A percentile compares a stretch with the other conserved stretches of the same genome.
Evolutionary conservation across 2,113 vertebrate genomes (phyloP).

Genomic region (Psilopogon haemacephalus): DNA sequence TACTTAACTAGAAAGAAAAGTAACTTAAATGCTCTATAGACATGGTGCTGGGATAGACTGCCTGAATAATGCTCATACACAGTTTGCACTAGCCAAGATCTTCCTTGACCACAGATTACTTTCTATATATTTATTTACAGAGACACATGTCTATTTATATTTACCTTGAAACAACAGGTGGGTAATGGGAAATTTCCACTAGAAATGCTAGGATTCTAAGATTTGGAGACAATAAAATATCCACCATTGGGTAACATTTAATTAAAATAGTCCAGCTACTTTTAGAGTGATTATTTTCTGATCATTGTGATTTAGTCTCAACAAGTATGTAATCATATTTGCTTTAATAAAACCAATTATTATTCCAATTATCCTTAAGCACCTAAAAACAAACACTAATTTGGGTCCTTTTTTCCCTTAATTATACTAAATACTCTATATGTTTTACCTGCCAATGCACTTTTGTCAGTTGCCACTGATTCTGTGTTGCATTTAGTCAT

Average conservation of each 20-base stretch:
- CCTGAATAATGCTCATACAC: neutral
- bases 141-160: neutral
- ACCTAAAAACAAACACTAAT: neutral
- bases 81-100: neutral
- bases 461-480: neutral
- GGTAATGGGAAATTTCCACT: neutral
- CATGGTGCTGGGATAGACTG: neutral
- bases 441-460: neutral
- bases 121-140: neutral
- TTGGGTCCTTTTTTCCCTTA: neutral
- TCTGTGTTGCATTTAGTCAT: neutral
- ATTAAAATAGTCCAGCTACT: neutral
- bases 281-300: neutral
- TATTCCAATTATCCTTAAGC: neutral
- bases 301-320: neutral
- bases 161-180: neutral
- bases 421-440: neutral
- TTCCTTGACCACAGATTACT: neutral
- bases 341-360: neutral
- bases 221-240: neutral
- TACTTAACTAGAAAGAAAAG: slow-evolving; percentile 70
- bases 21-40: slow-evolving; percentile 34
- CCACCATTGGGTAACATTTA: neutral
- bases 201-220: neutral
- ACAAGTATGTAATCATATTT: neutral